phyloP scores from a whole-genome alignment of 2,113 vertebrate genomes.

The Ameiurus melas region DNA sequence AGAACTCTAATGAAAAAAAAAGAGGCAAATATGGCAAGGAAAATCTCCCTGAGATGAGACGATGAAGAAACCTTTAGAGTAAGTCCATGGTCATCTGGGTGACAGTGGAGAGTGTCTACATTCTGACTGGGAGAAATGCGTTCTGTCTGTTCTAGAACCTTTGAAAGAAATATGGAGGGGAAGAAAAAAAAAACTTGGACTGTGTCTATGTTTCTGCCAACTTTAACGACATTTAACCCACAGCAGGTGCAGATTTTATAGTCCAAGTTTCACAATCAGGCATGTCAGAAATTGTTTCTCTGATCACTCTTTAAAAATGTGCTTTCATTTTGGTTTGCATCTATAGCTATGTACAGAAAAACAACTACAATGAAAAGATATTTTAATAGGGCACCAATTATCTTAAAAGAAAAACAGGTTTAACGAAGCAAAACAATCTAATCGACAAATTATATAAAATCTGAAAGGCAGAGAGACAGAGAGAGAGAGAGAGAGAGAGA shows the following conservation, averaged over 20 bases:
- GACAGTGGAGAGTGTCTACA: neutral
- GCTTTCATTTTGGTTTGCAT: neutral
- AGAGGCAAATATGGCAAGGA: neutral
- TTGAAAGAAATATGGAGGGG: neutral
- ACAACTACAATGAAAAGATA: constrained; percentile 6
- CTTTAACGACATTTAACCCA: constrained; percentile 10
- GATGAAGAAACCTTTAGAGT: neutral
- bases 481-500: neutral
- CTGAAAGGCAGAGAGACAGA: neutral
- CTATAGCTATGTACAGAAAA: constrained; percentile 15
- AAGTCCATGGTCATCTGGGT: neutral
- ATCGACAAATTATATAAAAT: constrained; percentile 28
- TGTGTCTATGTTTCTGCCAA: neutral
- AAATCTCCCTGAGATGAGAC: neutral
- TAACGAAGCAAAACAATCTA: constrained; percentile 27
- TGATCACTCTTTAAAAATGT: constrained; percentile 22
- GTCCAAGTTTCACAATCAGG: constrained; percentile 30
- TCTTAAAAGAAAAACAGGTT: neutral
- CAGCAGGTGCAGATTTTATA: constrained; percentile 17
- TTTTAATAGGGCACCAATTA: neutral
- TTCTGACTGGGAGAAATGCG: neutral
- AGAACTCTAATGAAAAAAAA: neutral
- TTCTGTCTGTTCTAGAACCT: neutral
- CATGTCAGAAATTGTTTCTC: neutral
- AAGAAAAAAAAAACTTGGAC: neutral